Conservation (phyloP, 2,113 vertebrate genomes). For the Sapajus apella region DNA sequence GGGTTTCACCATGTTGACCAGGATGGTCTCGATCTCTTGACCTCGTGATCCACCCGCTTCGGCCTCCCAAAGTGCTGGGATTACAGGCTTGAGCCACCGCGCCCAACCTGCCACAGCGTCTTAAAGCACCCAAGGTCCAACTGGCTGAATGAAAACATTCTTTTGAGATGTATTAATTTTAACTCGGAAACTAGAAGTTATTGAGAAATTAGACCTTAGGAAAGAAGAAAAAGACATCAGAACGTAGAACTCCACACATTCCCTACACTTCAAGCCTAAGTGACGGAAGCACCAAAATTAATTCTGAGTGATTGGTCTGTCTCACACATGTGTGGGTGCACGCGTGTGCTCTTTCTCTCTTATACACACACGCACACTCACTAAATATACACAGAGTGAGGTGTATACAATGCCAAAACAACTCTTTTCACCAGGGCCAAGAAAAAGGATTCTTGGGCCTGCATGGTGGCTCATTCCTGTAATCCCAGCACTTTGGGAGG, state of each 20-base stretch:
- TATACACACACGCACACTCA: background rate
- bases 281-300: background rate
- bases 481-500: background rate
- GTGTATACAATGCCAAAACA: background rate
- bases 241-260: background rate
- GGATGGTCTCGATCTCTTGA: too few species aligned
- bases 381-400: background rate
- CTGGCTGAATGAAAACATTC: background rate
- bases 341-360: background rate
- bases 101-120: background rate
- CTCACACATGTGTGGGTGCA: background rate
- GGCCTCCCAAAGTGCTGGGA: too few species aligned
- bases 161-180: background rate
- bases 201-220: background rate
- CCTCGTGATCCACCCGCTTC: too few species aligned
- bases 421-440: background rate
- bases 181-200: background rate
- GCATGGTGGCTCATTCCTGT: background rate
- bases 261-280: background rate
- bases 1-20: too few species aligned
- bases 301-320: too few species aligned
- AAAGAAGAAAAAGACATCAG: background rate
- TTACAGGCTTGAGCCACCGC: too few species aligned
- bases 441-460: background rate
- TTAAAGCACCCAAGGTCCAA: background rate